Evolutionary conservation across 2,113 vertebrate genomes (phyloP), one percentile per base, ranked within the genome.

Genomic region (Corythoichthys intestinalis): DNA sequence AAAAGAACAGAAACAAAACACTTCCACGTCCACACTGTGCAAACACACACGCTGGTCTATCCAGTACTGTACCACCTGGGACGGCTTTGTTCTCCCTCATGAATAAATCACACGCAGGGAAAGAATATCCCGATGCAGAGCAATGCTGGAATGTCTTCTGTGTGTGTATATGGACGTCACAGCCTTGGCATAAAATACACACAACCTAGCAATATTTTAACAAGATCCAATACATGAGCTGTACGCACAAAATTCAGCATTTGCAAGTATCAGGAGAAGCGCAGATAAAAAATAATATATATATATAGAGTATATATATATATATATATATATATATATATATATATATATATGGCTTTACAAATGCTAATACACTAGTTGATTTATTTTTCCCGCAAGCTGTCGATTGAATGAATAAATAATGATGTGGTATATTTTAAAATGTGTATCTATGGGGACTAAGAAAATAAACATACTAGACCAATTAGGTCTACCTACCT

Each of bases 11-110:
- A 75, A 75, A 69, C 74, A 60, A 49, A 79, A 75, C 72, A 75
- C 74, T 78, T 75, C 20, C 20, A 28, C 20, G 20, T 28, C 20
- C 20, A 28, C 20, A 28, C 20, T 28, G 20, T 28, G 20, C 20
- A 28, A 28, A 28, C 20, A 28, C 20, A 28, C 52, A 53, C 53
- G 2, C 53, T 28, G 9, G 3, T 9, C 53, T 20, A 6, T 20
- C 20, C 20, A 28, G 20, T 28, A 20, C 50, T 66, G 72, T 6
- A 67, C 66, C 83, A 69, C 73, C 77, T 67, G 75, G 70, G 83
- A 87, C 83, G 82, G 79, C 82, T 89, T 87, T 85, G 84, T 87
- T 80, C 72, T 47, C 69, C 28, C 70, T 89, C 79, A 86, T 89
- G 83, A 89, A 89, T 89, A 89, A 84, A 85, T 84, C 81, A 86